A percentile compares a stretch with the other conserved stretches of the same genome.
Conservation (phyloP, 2,888 invertebrate genomes). For the Tetheella fluctuosa region DNA sequence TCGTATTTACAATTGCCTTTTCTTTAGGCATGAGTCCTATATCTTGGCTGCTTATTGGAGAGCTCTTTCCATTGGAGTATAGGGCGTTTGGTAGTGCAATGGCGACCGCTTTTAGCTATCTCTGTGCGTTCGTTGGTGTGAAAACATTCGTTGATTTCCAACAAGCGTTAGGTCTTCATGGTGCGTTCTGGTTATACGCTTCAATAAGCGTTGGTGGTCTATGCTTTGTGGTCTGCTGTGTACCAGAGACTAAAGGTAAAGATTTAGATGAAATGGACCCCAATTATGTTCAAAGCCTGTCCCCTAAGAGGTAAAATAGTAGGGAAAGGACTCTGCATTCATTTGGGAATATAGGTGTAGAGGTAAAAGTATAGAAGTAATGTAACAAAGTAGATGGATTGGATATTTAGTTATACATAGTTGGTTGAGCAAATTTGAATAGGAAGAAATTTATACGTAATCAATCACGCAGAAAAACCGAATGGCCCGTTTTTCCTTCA, state of each 20-base stretch:
- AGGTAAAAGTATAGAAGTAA: slow-evolving; percentile 26
- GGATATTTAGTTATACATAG: slow-evolving; percentile 26
- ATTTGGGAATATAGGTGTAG: slow-evolving; percentile 37
- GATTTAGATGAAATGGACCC: slow-evolving; percentile 95
- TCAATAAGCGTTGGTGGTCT: slow-evolving; percentile 91
- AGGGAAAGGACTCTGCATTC: slow-evolving; percentile 24
- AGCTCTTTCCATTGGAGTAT: slow-evolving; percentile 92
- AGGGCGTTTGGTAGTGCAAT: slow-evolving; percentile 94
- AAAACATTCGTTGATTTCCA: slow-evolving; percentile 94
- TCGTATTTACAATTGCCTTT: slow-evolving; percentile 93
- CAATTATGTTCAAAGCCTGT: slow-evolving; percentile 83
- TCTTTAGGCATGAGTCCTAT: slow-evolving; percentile 95
- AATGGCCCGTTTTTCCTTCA: no score
- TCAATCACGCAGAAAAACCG: no score
- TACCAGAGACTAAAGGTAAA: slow-evolving; percentile 96
- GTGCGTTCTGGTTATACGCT: slow-evolving; percentile 95
- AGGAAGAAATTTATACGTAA: no score
- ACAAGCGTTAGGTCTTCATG: slow-evolving; percentile 89
- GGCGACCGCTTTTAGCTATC: slow-evolving; percentile 93
- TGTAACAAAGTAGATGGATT: slow-evolving; percentile 17
- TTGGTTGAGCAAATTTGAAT: background rate
- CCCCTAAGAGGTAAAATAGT: slow-evolving; percentile 70
- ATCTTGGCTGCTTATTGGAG: slow-evolving; percentile 93
- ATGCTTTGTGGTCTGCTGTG: slow-evolving; percentile 92
- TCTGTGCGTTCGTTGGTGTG: slow-evolving; percentile 93